Base-by-base conservation (phyloP, 1,140 invertebrate genomes). In the Schmidtea mediterranea region DNA sequence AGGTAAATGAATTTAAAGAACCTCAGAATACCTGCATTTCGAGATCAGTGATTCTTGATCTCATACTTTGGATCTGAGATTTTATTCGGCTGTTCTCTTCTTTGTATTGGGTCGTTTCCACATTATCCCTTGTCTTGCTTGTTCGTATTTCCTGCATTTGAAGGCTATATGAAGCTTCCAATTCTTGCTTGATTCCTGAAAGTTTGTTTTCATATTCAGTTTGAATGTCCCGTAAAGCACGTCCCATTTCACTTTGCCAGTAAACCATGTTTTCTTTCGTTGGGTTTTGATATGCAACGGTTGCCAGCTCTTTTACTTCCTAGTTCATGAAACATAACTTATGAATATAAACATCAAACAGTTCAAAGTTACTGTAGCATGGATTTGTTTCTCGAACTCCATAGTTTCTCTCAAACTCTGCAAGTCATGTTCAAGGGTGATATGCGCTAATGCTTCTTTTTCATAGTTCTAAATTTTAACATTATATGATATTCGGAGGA, bases 251-350 rank as follows among this genome's bases (percentile, higher is more conserved):
- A 53, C 65, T 68, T 59, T 69, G 61, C 62, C 62, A 64, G 66
- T 59, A 70, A 48, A 69, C 67, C 10, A 69, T 59, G 58, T 70
- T 70, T 53, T 70, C 67, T 32, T 32, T 32, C 1, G 67, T 69
- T 1, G 68, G 68, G 59, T 69, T 58, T 51, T 66, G 51, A 61
- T 67, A 60, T 46, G 62, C 62, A 24, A 71, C 59, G 36, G 69
- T 69, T 19, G 66, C 61, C n/a, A 71, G 57, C 52, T 71, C 69
- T 58, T 71, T 71, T 49, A 71, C 59, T 54, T 71, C 69, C 62
- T 69, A 46, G 3, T 21, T n/a, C 6, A 3, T 38, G 9, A 21
- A 40, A 32, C 10, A 32, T 32, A 10, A 32, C 3, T 32, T 32
- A 32, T n/a, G n/a, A n/a, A n/a, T n/a, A n/a, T n/a, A n/a, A n/a